These are phyloP conservation scores for Papilio aristodemus DNA, from an alignment of 1,140 invertebrate genomes.

Conservation along the genomic window DNA sequence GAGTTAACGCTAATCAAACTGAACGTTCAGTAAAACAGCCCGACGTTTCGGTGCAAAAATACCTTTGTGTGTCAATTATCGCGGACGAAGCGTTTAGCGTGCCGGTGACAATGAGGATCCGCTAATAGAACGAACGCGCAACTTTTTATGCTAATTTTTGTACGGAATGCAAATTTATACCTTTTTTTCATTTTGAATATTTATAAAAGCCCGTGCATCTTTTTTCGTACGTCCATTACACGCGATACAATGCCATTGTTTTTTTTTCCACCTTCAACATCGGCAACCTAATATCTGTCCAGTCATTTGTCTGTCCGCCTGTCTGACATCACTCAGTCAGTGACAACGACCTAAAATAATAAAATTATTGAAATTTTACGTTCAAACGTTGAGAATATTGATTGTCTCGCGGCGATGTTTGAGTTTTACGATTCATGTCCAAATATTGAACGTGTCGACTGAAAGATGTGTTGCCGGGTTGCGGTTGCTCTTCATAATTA, in stretches of 20 bases:
- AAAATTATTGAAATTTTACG: slow-evolving; percentile 71
- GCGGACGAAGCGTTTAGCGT: slow-evolving; percentile 58
- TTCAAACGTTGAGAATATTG: slow-evolving; percentile 53
- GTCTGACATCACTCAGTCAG: slow-evolving; percentile 69
- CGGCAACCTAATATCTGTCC: slow-evolving; percentile 46
- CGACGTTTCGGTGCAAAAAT: slow-evolving; percentile 26
- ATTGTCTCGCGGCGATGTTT: slow-evolving; percentile 44
- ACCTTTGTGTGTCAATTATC: slow-evolving; percentile 68
- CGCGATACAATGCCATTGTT: slow-evolving; percentile 66
- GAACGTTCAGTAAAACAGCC: slow-evolving; percentile 20
- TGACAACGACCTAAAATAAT: slow-evolving; percentile 75
- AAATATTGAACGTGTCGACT: slow-evolving; percentile 39
- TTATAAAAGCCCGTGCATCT: slow-evolving; percentile 56
- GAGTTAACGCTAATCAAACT: slow-evolving; percentile 22
- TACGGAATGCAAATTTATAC: slow-evolving; percentile 54
- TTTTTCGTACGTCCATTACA: slow-evolving; percentile 58
- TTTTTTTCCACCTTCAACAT: slow-evolving; percentile 51
- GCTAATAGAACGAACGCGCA: slow-evolving; percentile 50
- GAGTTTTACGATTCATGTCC: slow-evolving; percentile 48
- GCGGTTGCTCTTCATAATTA: slow-evolving; percentile 5
- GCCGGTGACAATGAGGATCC: slow-evolving; percentile 64
- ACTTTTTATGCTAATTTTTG: slow-evolving; percentile 47
- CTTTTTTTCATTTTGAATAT: slow-evolving; percentile 42
- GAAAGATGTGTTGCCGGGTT: slow-evolving; percentile 11
- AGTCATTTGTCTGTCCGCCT: slow-evolving; percentile 61